Percentiles rank a stretch among this genome's conserved stretches.
Conservation (phyloP, 1,140 invertebrate species). For the Scaptomyza montana region DNA sequence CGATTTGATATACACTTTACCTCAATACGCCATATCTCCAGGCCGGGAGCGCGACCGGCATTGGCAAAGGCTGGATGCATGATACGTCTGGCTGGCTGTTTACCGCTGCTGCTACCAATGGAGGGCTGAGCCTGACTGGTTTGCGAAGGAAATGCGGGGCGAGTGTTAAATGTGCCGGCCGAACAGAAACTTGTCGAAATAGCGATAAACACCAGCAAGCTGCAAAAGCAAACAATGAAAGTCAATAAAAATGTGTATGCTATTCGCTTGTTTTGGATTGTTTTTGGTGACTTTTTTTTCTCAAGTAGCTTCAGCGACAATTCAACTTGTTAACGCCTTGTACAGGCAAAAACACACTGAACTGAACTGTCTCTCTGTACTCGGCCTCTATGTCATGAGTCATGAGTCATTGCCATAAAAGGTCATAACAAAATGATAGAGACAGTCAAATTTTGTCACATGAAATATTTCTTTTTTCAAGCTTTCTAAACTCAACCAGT, state of each 20-base stretch:
- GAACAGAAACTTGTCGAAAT: conserved; percentile 57
- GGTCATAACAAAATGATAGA: conserved; percentile 35
- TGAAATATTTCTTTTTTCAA: background rate
- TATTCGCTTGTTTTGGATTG: background rate
- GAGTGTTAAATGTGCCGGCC: conserved; percentile 67
- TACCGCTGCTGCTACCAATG: conserved; percentile 51
- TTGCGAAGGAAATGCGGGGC: conserved; percentile 68
- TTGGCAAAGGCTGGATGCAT: conserved; percentile 87
- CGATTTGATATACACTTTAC: conserved; percentile 82
- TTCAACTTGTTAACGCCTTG: conserved; percentile 14
- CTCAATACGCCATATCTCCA: conserved; percentile 89
- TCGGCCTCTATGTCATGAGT: conserved; percentile 36
- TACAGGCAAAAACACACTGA: conserved; percentile 16
- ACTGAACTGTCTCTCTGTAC: background rate
- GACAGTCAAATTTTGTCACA: conserved; percentile 19
- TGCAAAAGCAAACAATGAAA: conserved; percentile 31
- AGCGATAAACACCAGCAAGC: conserved; percentile 55
- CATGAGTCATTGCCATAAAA: conserved; percentile 63
- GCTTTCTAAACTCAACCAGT: background rate
- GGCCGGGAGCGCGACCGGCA: conserved; percentile 86
- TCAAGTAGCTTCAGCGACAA: conserved; percentile 9
- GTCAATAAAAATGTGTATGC: background rate
- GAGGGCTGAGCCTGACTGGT: conserved; percentile 61
- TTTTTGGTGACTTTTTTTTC: background rate
- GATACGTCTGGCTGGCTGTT: conserved; percentile 70